Evolutionary conservation across 2,113 vertebrate genomes (phyloP).

Genomic region (Setophaga petechia): DNA sequence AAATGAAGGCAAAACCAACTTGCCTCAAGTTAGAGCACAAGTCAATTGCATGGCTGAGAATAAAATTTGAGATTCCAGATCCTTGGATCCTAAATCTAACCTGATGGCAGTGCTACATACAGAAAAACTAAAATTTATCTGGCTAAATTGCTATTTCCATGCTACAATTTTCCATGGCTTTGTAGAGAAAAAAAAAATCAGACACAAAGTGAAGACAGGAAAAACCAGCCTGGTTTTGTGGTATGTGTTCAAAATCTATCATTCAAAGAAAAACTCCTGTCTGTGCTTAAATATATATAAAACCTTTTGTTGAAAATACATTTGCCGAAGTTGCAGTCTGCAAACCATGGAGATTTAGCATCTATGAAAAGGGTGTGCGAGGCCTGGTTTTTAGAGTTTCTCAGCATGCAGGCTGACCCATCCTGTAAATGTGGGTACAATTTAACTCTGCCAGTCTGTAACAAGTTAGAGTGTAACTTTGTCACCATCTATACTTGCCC

Average conservation of each 20-base stretch:
- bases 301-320: not conserved
- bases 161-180: not conserved
- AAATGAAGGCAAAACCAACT: not conserved
- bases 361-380: rapidly evolving
- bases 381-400: not conserved
- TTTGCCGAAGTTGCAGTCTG: not conserved
- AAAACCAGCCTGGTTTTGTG: not conserved
- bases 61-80: not conserved
- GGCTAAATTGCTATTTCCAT: not conserved
- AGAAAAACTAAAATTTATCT: not conserved
- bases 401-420: not conserved
- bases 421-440: rapidly evolving
- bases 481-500: not conserved
- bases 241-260: not conserved
- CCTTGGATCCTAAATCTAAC: not conserved
- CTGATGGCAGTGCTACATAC: rapidly evolving
- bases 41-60: not conserved
- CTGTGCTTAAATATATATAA: not conserved
- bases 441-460: not conserved
- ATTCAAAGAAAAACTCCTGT: not conserved
- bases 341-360: not conserved
- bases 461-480: not conserved
- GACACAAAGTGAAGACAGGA: not conserved
- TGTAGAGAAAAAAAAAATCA: not conserved
- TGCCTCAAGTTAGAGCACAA: not conserved